Conservation (phyloP, 2,888 invertebrate species). For the Dione vanillae region DNA sequence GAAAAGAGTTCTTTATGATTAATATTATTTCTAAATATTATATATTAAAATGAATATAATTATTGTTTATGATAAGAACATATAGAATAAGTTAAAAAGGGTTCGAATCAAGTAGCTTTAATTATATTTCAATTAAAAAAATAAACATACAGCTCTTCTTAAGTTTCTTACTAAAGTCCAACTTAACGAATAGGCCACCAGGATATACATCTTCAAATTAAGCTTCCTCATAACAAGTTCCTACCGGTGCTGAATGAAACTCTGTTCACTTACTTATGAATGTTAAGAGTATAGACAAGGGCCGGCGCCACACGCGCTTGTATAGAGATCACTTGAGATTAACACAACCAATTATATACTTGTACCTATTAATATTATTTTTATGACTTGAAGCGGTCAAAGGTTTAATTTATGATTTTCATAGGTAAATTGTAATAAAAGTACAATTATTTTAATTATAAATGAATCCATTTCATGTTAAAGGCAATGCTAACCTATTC, state of each 20-base stretch:
- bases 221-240: conserved; percentile 3
- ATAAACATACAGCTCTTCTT: not conserved
- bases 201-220: not conserved
- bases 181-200: not conserved
- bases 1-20: no score
- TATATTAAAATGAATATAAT: no score
- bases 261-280: conserved; percentile 32
- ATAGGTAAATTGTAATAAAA: no score
- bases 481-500: no score
- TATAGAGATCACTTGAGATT: conserved; percentile 56
- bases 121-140: not conserved
- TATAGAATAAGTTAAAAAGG: no score
- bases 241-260: conserved; percentile 26
- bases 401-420: not conserved
- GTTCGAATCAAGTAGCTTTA: no score
- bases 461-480: no score
- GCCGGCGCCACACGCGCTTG: conserved; percentile 58
- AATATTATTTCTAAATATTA: no score
- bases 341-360: conserved; percentile 22
- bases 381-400: not conserved
- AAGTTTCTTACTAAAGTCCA: not conserved
- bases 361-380: conserved; percentile 21
- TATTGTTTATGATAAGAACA: no score
- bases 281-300: conserved; percentile 56
- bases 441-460: no score